These are phyloP conservation scores for Hecatera dysodea DNA, from an alignment of 2,888 invertebrate species.

Conservation along the genomic window DNA sequence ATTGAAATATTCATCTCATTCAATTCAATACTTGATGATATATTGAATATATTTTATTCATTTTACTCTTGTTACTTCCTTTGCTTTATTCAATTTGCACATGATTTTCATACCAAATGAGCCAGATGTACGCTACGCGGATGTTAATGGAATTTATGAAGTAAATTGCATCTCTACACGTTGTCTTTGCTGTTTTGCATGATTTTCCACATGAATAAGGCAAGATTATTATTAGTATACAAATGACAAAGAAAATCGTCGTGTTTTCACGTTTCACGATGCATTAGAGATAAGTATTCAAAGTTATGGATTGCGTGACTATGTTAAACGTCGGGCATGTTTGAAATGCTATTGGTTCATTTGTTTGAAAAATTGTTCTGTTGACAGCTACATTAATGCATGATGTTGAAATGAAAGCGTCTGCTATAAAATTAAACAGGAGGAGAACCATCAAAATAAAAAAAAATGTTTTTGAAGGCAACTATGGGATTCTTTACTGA, in stretches of 20 bases:
- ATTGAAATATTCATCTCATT: conserved; percentile 10
- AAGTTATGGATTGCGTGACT: conserved; percentile 31
- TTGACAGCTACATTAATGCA: conserved; percentile 7
- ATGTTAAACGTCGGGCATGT: background rate
- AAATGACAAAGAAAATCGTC: conserved; percentile 30
- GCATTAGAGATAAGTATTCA: conserved; percentile 21
- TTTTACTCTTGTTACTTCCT: conserved; percentile 14
- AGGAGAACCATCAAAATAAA: background rate
- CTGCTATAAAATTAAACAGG: background rate
- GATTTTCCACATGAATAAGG: conserved; percentile 43
- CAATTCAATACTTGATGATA: conserved; percentile 23
- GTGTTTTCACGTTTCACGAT: conserved; percentile 36
- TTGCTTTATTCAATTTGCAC: conserved; percentile 47
- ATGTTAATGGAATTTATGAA: conserved; percentile 42
- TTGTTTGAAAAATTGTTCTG: conserved; percentile 18
- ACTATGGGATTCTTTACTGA: background rate
- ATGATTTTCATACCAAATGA: conserved; percentile 46
- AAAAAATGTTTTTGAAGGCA: background rate
- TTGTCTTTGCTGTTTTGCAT: conserved; percentile 46
- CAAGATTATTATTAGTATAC: conserved; percentile 19
- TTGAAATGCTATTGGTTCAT: conserved; percentile 1
- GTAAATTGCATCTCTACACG: conserved; percentile 41
- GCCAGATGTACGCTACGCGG: conserved; percentile 24
- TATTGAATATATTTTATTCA: conserved; percentile 27
- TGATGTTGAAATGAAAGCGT: background rate